Conservation (phyloP, 2,113 vertebrate genomes). For the Xiphophorus maculatus region DNA sequence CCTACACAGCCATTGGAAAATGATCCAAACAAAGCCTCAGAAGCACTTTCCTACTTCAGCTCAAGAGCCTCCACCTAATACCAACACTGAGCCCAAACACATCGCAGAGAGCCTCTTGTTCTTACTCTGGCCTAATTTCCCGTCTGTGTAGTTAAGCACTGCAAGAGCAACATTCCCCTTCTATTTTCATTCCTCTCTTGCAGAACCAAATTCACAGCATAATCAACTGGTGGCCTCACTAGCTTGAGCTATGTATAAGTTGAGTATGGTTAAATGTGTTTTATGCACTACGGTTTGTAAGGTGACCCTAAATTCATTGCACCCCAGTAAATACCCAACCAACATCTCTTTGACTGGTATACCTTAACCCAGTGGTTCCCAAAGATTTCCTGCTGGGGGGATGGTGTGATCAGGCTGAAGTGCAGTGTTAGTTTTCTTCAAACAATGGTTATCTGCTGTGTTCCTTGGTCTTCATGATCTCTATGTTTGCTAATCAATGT, state of each 20-base stretch:
- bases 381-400: too few relatives aligned
- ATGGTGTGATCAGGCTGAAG: background rate
- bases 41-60: slow-evolving; percentile 59
- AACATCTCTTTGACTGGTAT: slow-evolving; percentile 25
- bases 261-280: slow-evolving; percentile 31
- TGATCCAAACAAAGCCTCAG: slow-evolving; percentile 61
- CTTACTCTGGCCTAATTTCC: slow-evolving; percentile 41
- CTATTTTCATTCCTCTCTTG: slow-evolving; percentile 30
- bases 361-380: slow-evolving; percentile 33
- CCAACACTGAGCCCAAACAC: slow-evolving; percentile 54
- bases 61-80: slow-evolving; percentile 59
- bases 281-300: slow-evolving; percentile 10
- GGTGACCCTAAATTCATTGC: slow-evolving; percentile 25
- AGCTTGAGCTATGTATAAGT: slow-evolving; percentile 2
- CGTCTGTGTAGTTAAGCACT: slow-evolving; percentile 35
- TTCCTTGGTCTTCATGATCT: too few relatives aligned
- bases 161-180: slow-evolving; percentile 32
- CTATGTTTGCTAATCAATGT: background rate
- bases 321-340: slow-evolving; percentile 54
- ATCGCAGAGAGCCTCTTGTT: slow-evolving; percentile 49
- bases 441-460: background rate
- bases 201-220: slow-evolving; percentile 19
- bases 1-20: slow-evolving; percentile 62
- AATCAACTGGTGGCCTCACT: slow-evolving; percentile 16
- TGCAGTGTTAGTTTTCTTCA: background rate